Evolutionary conservation across 2,797 vertebrate species (phyloP).

Genomic region (Pseudocheirus occidentalis): DNA sequence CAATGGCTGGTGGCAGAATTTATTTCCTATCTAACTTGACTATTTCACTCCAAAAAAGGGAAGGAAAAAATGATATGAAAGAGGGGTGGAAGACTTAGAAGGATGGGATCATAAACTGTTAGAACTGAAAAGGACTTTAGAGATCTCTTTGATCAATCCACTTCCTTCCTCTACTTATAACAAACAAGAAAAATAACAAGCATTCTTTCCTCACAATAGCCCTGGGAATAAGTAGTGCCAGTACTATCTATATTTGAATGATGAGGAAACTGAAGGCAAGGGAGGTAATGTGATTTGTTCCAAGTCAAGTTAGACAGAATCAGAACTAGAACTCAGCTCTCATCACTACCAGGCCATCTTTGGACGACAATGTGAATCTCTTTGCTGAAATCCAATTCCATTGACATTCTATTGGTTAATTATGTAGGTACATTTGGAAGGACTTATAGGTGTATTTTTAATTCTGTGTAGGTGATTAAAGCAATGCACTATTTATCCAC

Average conservation of each 20-base stretch:
- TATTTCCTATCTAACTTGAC: neutral
- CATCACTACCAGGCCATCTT: neutral
- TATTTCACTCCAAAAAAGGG: conserved; percentile 12
- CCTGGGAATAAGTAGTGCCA: neutral
- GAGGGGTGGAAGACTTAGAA: neutral
- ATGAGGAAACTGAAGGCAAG: neutral
- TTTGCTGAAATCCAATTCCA: neutral
- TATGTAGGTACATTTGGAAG: neutral
- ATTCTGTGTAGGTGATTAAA: neutral
- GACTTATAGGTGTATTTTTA: neutral
- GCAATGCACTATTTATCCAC: neutral
- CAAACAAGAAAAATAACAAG: neutral
- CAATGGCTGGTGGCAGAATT: neutral
- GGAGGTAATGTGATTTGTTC: neutral
- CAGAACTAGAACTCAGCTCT: neutral
- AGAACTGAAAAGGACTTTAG: neutral
- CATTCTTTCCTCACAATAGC: neutral
- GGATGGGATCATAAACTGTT: neutral
- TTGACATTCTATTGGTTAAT: neutral
- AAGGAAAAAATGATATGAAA: neutral
- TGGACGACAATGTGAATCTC: neutral
- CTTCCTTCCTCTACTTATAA: neutral
- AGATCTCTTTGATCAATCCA: neutral
- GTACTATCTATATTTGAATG: neutral
- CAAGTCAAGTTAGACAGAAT: neutral